Base-by-base conservation (phyloP, 2,797 vertebrate species). In the Leucoraja ocellata region DNA sequence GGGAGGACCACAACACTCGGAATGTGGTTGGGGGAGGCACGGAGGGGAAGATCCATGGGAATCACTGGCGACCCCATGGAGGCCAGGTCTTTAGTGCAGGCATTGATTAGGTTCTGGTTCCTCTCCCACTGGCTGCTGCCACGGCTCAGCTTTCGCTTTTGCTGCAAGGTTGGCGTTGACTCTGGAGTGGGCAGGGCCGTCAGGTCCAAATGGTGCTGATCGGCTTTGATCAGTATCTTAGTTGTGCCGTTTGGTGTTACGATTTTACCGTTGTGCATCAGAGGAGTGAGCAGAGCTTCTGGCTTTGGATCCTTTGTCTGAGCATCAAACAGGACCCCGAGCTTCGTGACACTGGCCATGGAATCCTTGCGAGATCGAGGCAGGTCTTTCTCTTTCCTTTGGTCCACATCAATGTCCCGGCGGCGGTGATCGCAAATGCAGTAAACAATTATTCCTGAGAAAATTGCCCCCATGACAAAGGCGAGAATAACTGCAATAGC, bases 91-190 rank as follows among this genome's bases (percentile, higher is more conserved):
- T 99, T 99, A 76, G 98, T 98, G 95, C 98, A 99, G 94, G 98
- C 98, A 0, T 99, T 99, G 95, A 99, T 99, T 93, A 99, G 97
- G 95, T 99, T 99, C 96, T 99, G 99, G 95, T 98, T 99, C 94
- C 98, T 96, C 93, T 99, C 99, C 99, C 99, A 99, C 93, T 99
- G 98, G 0, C 98, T 97, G 95, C 98, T 99, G 83, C 98, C 98
- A 0, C 98, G 96, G 94, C 97, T 97, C 83, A 98, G 98, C 94
- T 98, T 99, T 61, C 98, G 98, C 65, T 99, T 98, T 3, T 98
- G 98, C 95, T 99, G 99, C 71, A 97, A 95, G 91, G 99, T 98
- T 0, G 99, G 99, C 0, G 99, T 99, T 94, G 98, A 98, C 94
- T 99, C 99, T 0, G 99, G 98, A 0, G 99, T 99, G 94, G 99